phyloP scores from a whole-genome alignment of 2,113 vertebrate genomes.

The Varanus salvator region DNA sequence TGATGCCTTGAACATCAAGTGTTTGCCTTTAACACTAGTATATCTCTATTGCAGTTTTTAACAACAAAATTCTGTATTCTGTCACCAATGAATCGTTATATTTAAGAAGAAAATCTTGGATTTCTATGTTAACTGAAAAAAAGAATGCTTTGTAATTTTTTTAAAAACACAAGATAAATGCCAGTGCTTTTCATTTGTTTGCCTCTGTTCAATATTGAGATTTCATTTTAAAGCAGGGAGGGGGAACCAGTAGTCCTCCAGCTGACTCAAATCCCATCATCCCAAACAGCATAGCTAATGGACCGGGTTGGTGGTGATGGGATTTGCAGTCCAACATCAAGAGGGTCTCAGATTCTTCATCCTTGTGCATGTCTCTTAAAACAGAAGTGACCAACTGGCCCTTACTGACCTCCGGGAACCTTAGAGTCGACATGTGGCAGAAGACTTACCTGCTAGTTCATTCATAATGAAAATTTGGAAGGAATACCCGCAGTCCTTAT shows the following conservation, averaged over 20 bases:
- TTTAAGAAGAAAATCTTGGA: not conserved
- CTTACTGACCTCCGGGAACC: too few relatives aligned
- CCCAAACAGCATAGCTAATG: not conserved
- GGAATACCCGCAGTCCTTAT: not conserved
- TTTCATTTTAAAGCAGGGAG: not conserved
- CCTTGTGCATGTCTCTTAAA: not conserved
- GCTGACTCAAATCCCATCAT: not conserved
- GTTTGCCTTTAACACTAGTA: not conserved
- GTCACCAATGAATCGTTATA: not conserved
- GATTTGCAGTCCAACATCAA: not conserved
- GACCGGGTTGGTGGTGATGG: too few relatives aligned
- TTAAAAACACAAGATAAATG: not conserved
- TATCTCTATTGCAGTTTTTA: not conserved
- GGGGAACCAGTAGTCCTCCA: not conserved
- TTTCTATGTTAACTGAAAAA: not conserved
- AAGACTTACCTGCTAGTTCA: not conserved
- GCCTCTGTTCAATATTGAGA: not conserved
- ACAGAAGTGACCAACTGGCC: not conserved
- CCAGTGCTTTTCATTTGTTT: not conserved
- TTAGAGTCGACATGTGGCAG: not conserved
- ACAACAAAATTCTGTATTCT: not conserved
- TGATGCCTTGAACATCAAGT: not conserved
- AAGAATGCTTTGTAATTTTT: not conserved
- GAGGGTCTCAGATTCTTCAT: not conserved
- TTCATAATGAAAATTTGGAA: not conserved